These are phyloP conservation scores for Vespertilio murinus DNA, from an alignment of 2,797 vertebrate species.

Conservation along the genomic window DNA sequence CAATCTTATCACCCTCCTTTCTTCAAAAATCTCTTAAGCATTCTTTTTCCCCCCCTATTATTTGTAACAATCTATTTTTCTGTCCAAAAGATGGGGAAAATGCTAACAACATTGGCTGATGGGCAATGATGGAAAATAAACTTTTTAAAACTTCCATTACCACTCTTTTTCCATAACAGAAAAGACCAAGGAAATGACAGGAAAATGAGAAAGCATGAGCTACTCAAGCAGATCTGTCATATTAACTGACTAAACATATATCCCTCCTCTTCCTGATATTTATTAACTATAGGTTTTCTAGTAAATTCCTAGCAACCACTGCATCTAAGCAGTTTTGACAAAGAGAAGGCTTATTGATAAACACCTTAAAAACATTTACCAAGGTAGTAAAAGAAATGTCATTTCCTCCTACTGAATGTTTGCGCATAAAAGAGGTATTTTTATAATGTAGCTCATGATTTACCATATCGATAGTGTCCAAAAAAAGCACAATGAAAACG, in stretches of 20 bases:
- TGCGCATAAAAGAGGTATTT: conserved; percentile 75
- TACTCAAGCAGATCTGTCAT: neutral
- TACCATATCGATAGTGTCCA: conserved; percentile 69
- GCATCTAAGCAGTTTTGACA: conserved; percentile 70
- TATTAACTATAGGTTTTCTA: conserved; percentile 60
- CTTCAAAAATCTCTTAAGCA: conserved; percentile 31
- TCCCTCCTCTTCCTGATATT: conserved; percentile 2
- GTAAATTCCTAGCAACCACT: conserved; percentile 69
- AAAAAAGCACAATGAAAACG: conserved; percentile 71
- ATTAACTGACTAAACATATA: conserved; percentile 37
- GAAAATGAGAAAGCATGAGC: neutral
- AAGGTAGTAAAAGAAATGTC: conserved; percentile 75
- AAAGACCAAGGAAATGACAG: conserved; percentile 51
- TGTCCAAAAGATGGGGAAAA: conserved; percentile 42
- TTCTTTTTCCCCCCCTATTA: conserved; percentile 44
- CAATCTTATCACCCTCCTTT: conserved; percentile 30
- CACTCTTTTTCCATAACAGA: conserved; percentile 48
- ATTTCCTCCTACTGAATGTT: conserved; percentile 73
- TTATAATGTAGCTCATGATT: conserved; percentile 71
- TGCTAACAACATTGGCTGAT: conserved; percentile 28
- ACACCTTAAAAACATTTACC: conserved; percentile 77
- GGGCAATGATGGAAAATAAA: conserved; percentile 49
- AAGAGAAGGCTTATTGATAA: conserved; percentile 69
- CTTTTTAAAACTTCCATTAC: conserved; percentile 59
- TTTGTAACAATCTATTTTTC: conserved; percentile 43